Evolutionary conservation across 2,113 vertebrate species (phyloP).

Genomic region (Tachysurus fulvidraco): DNA sequence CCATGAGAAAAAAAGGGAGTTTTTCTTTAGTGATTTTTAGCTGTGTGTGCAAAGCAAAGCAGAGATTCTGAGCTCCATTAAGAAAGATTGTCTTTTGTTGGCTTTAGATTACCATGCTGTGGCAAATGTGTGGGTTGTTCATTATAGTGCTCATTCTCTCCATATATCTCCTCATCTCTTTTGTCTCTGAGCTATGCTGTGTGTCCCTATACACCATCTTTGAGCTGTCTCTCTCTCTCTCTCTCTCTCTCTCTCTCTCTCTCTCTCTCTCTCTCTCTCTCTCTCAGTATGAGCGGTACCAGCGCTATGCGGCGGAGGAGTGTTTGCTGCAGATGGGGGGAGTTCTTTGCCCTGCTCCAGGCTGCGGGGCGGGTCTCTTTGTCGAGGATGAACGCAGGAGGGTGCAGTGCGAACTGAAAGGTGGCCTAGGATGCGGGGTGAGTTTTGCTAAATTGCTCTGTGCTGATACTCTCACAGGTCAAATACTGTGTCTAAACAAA

Average conservation of each 20-base stretch:
- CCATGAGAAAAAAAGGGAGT: neutral
- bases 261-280: neutral
- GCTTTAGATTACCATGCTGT: constrained; percentile 17
- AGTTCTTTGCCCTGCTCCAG: constrained; percentile 81
- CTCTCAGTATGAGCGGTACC: constrained; percentile 86
- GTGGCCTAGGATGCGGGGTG: constrained; percentile 83
- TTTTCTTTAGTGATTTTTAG: constrained; percentile 21
- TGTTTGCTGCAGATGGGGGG: constrained; percentile 84
- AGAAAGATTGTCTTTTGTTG: constrained; percentile 9
- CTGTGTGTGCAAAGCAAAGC: constrained; percentile 19
- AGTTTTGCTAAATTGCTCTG: constrained; percentile 51
- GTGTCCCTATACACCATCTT: neutral
- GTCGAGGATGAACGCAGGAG: constrained; percentile 70
- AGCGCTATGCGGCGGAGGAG: constrained; percentile 83
- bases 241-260: neutral
- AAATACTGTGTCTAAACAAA: neutral
- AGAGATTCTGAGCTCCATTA: neutral
- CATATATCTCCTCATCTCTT: neutral
- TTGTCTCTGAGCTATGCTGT: neutral
- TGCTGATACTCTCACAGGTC: neutral
- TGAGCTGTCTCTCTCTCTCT: neutral
- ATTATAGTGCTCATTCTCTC: neutral
- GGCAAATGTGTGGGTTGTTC: constrained; percentile 20
- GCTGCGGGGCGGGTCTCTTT: constrained; percentile 87
- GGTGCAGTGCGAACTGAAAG: constrained; percentile 74